phyloP scores from a whole-genome alignment of 2,113 vertebrate species.

The Scopus umbretta region DNA sequence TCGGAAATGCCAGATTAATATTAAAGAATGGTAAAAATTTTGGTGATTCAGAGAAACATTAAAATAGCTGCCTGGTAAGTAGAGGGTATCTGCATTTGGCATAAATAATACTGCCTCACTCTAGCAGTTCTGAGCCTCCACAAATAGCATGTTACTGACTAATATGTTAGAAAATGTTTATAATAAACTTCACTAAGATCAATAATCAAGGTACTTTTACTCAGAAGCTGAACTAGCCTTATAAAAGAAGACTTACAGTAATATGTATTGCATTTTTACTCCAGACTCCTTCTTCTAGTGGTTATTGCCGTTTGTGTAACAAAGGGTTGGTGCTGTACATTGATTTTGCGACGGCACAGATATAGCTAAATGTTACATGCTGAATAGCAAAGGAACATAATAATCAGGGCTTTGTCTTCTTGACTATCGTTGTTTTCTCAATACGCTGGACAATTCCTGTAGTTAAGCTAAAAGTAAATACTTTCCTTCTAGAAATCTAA shows the following conservation, averaged over 20 bases:
- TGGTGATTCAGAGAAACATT: constrained; percentile 47
- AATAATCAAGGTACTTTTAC: not conserved
- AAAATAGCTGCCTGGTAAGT: constrained; percentile 47
- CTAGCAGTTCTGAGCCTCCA: not conserved
- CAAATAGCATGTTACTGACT: not conserved
- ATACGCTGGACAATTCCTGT: not conserved
- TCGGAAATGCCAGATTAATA: constrained; percentile 56
- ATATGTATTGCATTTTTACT: constrained; percentile 19
- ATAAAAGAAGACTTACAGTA: constrained; percentile 21
- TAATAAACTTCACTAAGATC: constrained; percentile 29
- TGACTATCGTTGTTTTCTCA: not conserved
- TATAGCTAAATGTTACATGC: not conserved
- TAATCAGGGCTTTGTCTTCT: constrained; percentile 32
- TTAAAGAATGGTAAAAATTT: constrained; percentile 51
- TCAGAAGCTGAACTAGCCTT: constrained; percentile 27
- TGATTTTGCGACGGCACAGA: not conserved
- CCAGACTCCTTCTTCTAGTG: constrained; percentile 29
- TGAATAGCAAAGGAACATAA: not conserved
- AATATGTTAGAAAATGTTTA: constrained; percentile 7
- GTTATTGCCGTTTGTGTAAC: not conserved
- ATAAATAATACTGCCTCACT: not conserved
- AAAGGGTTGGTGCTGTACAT: constrained; percentile 23
- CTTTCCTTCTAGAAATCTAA: not conserved
- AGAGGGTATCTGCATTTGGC: not conserved
- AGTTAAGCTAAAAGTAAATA: constrained; percentile 2